Evolutionary conservation across 2,797 vertebrate species (phyloP), one percentile per base, ranked within the genome.

Genomic region (Vespertilio murinus): DNA sequence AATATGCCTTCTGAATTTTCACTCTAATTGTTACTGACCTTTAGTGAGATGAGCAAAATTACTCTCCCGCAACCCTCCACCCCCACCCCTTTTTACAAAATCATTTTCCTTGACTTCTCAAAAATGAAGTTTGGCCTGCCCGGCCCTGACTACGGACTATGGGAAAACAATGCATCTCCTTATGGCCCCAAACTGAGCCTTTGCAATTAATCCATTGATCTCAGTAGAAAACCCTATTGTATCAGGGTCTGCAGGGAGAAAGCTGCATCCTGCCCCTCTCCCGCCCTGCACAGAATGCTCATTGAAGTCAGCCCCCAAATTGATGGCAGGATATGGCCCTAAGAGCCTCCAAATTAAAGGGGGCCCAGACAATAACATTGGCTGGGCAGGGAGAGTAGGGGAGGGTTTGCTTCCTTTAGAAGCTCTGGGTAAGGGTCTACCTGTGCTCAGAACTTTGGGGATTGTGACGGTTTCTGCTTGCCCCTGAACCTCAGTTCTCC

Each of bases 141-240:
- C 65, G 49, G 88, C 97, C 97, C 96, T 96, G 95, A 91, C 94
- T 94, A 95, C 96, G 47, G 52, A 90, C 94, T 95, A 82, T 86
- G 83, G 96, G 97, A 97, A 98, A 97, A 98, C 98, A 98, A 97
- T 97, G 97, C 96, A 80, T 97, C 94, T 97, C 97, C 98, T 97
- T 93, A 97, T 97, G 97, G 97, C 95, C 94, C 70, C 0, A 77
- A 97, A 97, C 30, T 81, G 93, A 97, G 90, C 79, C 4, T 96
- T 97, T 74, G 98, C 97, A 96, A 96, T 91, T 97, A 96, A 97
- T 98, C 98, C 97, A 98, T 98, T 98, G 98, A 98, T 98, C 97
- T 97, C 97, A 96, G 97, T 97, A 97, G 97, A 98, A 98, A 98
- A 97, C 97, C 93, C 98, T 98, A 98, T 98, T 98, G 98, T 98